Percentiles rank a stretch among this genome's conserved stretches.
These are phyloP conservation scores for Linnaemya tessellans DNA, from an alignment of 2,888 invertebrate genomes.

Conservation along the genomic window DNA sequence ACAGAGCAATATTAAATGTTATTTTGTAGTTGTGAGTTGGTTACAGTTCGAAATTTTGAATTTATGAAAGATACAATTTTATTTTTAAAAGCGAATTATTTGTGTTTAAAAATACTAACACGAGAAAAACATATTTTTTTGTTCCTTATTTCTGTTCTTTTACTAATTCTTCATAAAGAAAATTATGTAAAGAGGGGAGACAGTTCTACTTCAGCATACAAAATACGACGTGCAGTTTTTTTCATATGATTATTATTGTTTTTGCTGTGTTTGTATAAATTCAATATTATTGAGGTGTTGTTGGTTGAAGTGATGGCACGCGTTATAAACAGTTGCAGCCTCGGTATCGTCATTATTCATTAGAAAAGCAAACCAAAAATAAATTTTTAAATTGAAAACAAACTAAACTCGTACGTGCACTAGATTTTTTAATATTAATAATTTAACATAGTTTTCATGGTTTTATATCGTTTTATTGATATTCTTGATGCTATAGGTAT, in stretches of 20 bases:
- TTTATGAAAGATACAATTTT: conserved; percentile 58
- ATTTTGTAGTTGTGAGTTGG: conserved; percentile 50
- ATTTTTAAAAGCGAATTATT: conserved; percentile 54
- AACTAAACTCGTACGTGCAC: conserved; percentile 59
- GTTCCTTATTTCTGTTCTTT: conserved; percentile 44
- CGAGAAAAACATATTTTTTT: conserved; percentile 34
- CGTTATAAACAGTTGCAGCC: conserved; percentile 68
- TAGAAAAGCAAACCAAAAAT: conserved; percentile 61
- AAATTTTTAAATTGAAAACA: conserved; percentile 59
- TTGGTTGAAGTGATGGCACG: conserved; percentile 72
- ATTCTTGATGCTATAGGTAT: conserved; percentile 71
- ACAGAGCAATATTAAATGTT: conserved; percentile 30
- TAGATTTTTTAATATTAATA: conserved; percentile 50
- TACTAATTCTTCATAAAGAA: conserved; percentile 56
- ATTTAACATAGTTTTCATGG: conserved; percentile 67
- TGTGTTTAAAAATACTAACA: conserved; percentile 25
- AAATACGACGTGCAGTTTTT: conserved; percentile 68
- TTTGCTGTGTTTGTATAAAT: conserved; percentile 54
- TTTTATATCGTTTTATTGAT: conserved; percentile 72
- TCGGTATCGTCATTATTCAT: conserved; percentile 63
- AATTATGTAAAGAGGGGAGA: conserved; percentile 57
- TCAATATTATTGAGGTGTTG: conserved; percentile 72
- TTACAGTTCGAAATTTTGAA: conserved; percentile 58
- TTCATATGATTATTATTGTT: conserved; percentile 55
- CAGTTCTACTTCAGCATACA: conserved; percentile 56